Evolutionary conservation across 1,140 invertebrate genomes (phyloP).

Genomic region (Drosophila gunungcola): DNA sequence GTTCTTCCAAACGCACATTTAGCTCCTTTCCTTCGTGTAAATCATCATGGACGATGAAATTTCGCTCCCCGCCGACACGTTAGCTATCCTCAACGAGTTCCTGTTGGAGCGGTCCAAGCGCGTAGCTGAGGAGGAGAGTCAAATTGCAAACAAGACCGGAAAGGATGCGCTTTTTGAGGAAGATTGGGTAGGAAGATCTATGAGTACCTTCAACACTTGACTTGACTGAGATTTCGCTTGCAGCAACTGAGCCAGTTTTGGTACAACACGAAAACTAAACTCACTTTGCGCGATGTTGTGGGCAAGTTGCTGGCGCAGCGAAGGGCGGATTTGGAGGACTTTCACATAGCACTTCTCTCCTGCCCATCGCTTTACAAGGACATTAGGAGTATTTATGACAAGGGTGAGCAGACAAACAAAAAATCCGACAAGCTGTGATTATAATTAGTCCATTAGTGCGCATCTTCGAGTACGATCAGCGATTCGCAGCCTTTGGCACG

Average conservation of each 20-base stretch:
- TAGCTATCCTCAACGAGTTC: constrained; percentile 93
- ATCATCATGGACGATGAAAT: constrained; percentile 86
- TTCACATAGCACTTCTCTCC: constrained; percentile 93
- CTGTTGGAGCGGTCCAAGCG: constrained; percentile 89
- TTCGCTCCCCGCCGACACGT: constrained; percentile 89
- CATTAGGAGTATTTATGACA: constrained; percentile 85
- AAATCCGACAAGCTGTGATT: neutral
- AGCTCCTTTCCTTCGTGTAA: neutral
- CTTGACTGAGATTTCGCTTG: constrained; percentile 63
- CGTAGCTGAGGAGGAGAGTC: constrained; percentile 86
- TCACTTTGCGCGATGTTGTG: constrained; percentile 88
- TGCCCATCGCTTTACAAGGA: constrained; percentile 94
- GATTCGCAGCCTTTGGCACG: constrained; percentile 92
- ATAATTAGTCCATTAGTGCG: constrained; percentile 87
- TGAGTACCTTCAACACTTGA: neutral
- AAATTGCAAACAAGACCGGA: constrained; percentile 84
- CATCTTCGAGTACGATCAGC: constrained; percentile 92
- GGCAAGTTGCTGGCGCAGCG: constrained; percentile 53
- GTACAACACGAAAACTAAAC: constrained; percentile 93
- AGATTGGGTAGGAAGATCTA: constrained; percentile 89
- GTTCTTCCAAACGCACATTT: constrained; percentile 31
- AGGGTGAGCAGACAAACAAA: constrained; percentile 34
- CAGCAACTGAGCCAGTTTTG: constrained; percentile 99
- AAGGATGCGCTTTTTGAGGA: constrained; percentile 89
- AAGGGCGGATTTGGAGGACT: constrained; percentile 69